Conservation (phyloP, 1,140 invertebrate genomes). For the Conopomorpha cramerella region DNA sequence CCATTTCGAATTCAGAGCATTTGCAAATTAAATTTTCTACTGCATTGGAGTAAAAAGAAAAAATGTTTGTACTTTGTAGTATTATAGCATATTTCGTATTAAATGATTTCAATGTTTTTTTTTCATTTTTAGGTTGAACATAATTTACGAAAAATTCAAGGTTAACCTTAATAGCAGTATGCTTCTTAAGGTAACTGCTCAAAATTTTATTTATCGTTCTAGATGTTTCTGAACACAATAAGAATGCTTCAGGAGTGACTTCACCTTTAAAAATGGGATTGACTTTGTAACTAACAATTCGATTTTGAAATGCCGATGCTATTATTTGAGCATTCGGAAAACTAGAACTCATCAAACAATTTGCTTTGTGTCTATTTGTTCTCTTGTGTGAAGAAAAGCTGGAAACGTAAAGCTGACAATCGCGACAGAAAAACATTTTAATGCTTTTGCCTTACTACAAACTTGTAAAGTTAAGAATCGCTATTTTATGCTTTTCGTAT, state of each 20-base stretch:
- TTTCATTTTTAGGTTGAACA: background rate
- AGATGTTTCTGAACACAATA: background rate
- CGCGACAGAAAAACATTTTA: too few relatives aligned
- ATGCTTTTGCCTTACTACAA: too few relatives aligned
- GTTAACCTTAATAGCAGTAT: background rate
- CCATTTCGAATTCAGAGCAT: background rate
- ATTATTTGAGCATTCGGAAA: background rate
- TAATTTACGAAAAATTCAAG: slow-evolving; percentile 2
- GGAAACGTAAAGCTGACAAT: too few relatives aligned
- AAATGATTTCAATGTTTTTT: slow-evolving; percentile 1
- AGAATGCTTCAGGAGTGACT: background rate
- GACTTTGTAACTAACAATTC: background rate
- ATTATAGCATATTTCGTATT: background rate
- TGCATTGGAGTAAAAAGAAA: background rate
- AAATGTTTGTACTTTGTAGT: background rate
- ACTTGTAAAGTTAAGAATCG: too few relatives aligned
- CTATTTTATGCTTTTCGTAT: too few relatives aligned
- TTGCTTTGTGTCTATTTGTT: background rate
- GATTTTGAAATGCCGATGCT: background rate
- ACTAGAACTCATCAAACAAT: background rate
- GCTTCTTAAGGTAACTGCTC: background rate
- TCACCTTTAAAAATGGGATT: background rate
- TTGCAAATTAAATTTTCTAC: background rate
- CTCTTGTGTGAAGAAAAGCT: too few relatives aligned
- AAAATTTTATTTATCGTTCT: background rate